Base-by-base conservation (phyloP, 53 echinoderm and acorn worm species). In the Arbacia lixula region DNA sequence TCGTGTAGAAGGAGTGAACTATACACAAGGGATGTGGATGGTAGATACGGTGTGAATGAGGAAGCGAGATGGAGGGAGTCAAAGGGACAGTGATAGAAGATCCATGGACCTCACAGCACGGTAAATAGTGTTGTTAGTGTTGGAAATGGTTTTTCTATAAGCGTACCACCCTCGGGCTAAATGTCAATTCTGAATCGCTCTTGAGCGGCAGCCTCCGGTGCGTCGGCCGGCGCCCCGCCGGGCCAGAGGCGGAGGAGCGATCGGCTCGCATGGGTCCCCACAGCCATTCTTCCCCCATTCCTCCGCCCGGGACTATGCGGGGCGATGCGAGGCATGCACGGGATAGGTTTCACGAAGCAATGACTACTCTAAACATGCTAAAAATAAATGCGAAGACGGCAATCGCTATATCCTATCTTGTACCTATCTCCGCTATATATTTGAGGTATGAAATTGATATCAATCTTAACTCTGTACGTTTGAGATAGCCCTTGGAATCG, bases 131-230 rank as follows among this genome's bases (percentile, higher is more conserved):
- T 53, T 74, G 74, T 74, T 74, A 74, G 74, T 74, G 74, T 74
- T 74, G 74, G 74, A 74, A 74, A 74, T 74, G 74, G 52, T 74
- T 74, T 74, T 74, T 53, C 53, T 74, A 32, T 74, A 74, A 74
- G 74, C 74, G 74, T 53, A 53, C 74, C 74, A 53, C 74, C 74
- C 74, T 31, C 53, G 27, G 26, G 53, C 74, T 24, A 21, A 53
- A 74, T 53, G 53, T 74, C 74, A 74, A 51, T 50, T 74, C n/a
- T 74, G 74, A 74, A 74, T 74, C 53, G 74, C 53, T 19, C 30
- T 46, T 16, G 22, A 50, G 78, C 78, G 78, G 78, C 78, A 57
- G 78, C 19, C 38, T 24, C 25, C 12, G 60, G 78, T 35, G 60
- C 14, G 17, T 56, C 20, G 60, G 40, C 57, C 57, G 57, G 49